Base-by-base conservation (phyloP, 2,888 invertebrate genomes). In the Coleophora flavipennella region DNA sequence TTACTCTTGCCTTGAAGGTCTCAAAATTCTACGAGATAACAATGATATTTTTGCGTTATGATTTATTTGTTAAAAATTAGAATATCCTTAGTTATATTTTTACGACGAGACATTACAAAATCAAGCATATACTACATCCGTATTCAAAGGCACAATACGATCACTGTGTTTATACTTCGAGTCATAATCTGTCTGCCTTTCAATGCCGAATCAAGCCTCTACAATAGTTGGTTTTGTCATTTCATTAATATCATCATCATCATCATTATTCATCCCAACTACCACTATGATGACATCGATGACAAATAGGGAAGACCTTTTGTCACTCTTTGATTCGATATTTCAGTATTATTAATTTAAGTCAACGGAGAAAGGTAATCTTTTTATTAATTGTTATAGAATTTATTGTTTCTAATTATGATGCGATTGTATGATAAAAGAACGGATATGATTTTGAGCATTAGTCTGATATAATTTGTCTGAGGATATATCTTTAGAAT, bases 71-170 rank as follows among this genome's bases (percentile, higher is more conserved):
- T n/a, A n/a, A n/a, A n/a, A n/a, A n/a, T n/a, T n/a, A n/a, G n/a
- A n/a, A n/a, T n/a, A n/a, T n/a, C n/a, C n/a, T n/a, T n/a, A n/a
- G n/a, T n/a, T n/a, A n/a, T n/a, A n/a, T n/a, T n/a, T n/a, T n/a
- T n/a, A n/a, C n/a, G n/a, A n/a, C n/a, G n/a, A n/a, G n/a, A n/a
- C n/a, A n/a, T n/a, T n/a, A n/a, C n/a, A n/a, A n/a, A 33, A 14
- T 10, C 14, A 20, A n/a, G 1, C 35, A 7, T 51, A 47, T 63
- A 56, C 67, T 58, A 47, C 40, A 13, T 35, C 12, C 27, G 28
- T 29, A 31, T 27, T 29, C 29, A 13, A 11, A 20, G 20, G 20
- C 20, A 37, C 27, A 34, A 35, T 35, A 38, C 34, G 38, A 26
- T 25, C 37, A 35, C 29, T 38, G 13, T 38, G 38, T 36, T 38